These are phyloP conservation scores for Spermophilus dauricus DNA, from an alignment of 2,113 vertebrate species.

Conservation along the genomic window DNA sequence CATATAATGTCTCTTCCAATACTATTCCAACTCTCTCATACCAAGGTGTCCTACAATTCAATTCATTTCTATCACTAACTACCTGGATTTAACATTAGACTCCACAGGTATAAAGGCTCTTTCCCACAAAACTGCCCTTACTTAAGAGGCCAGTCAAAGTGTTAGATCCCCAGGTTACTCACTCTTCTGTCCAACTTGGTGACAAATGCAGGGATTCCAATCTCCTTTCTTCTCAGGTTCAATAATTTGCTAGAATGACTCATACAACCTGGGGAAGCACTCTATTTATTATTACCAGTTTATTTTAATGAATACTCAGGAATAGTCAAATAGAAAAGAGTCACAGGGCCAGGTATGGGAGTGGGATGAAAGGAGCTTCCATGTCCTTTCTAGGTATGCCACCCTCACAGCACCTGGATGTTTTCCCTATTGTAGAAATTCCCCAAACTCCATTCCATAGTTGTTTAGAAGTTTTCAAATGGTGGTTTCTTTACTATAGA, in stretches of 20 bases:
- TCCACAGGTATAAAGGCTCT: background rate
- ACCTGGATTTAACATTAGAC: background rate
- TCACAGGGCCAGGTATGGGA: background rate
- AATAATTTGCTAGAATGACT: background rate
- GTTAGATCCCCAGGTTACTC: background rate
- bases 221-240: background rate
- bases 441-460: background rate
- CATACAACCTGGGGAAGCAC: background rate
- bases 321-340: background rate
- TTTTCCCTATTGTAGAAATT: background rate
- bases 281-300: background rate
- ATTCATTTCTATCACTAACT: background rate
- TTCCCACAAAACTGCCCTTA: background rate
- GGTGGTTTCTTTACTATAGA: background rate
- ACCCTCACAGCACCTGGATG: background rate
- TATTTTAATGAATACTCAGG: background rate
- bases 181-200: background rate
- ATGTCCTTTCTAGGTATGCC: background rate
- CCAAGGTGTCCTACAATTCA: background rate
- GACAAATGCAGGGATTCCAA: background rate
- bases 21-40: background rate
- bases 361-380: rapidly evolving
- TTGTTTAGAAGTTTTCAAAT: background rate
- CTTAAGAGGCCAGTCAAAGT: background rate
- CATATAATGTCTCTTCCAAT: background rate